Evolutionary conservation across 1,140 invertebrate species (phyloP).

Genomic region (Tetramorium simillimum): DNA sequence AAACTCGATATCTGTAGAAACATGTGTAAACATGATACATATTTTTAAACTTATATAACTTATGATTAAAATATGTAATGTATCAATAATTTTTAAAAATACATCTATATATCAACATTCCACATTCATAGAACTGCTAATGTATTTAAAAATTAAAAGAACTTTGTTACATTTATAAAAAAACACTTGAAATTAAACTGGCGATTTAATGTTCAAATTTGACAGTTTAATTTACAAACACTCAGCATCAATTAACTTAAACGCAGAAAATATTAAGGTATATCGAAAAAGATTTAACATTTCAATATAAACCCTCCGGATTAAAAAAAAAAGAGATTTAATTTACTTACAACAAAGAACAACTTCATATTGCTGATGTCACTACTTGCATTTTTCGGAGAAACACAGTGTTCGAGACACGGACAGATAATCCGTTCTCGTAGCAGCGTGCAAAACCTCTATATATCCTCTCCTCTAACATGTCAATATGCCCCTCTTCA

Average conservation of each 20-base stretch:
- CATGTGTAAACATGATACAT: neutral
- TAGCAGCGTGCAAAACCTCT: slow-evolving; percentile 42
- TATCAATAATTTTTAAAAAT: neutral
- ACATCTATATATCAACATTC: neutral
- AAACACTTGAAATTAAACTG: neutral
- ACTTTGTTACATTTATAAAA: neutral
- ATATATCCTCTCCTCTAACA: slow-evolving; percentile 58
- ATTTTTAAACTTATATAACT: neutral
- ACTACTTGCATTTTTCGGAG: neutral
- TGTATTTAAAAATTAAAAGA: neutral
- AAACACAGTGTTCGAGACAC: slow-evolving; percentile 25
- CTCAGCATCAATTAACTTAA: neutral
- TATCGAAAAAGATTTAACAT: slow-evolving; percentile 6
- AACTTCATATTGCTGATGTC: slow-evolving; percentile 36
- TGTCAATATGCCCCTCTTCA: slow-evolving; percentile 62
- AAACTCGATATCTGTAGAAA: slow-evolving; percentile 63
- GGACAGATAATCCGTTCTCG: slow-evolving; percentile 21
- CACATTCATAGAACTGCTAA: neutral
- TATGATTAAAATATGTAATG: neutral
- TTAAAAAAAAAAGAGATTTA: neutral
- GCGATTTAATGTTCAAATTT: neutral
- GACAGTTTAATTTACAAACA: neutral
- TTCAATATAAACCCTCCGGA: neutral
- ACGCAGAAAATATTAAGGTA: neutral
- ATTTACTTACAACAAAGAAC: slow-evolving; percentile 53